A percentile compares a stretch with the other conserved stretches of the same genome.
phyloP scores from a whole-genome alignment of 1,140 invertebrate genomes.

The Camponotus pennsylvanicus region DNA sequence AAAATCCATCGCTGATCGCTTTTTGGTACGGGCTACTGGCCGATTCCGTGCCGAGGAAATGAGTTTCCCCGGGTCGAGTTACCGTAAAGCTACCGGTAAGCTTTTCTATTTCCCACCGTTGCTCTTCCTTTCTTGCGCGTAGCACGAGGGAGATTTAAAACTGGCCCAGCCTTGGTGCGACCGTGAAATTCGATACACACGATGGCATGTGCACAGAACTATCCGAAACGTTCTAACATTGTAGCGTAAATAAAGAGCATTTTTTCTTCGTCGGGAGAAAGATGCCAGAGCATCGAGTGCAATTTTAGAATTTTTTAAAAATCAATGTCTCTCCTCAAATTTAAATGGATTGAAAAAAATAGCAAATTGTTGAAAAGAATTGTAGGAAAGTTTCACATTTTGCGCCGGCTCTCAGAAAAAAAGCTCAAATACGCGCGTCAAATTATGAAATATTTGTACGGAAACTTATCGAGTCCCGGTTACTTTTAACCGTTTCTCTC shows the following conservation, averaged over 20 bases:
- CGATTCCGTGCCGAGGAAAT: constrained; percentile 78
- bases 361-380: neutral
- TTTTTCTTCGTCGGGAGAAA: neutral
- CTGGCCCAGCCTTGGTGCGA: neutral
- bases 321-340: neutral
- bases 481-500: neutral
- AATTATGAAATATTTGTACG: constrained; percentile 9
- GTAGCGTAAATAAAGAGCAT: neutral
- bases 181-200: constrained; percentile 45
- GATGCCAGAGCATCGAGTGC: no score
- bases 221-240: neutral
- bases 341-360: constrained; percentile 1
- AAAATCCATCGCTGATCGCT: constrained; percentile 76
- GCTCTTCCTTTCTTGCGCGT: constrained; percentile 25
- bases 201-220: neutral
- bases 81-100: constrained; percentile 43
- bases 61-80: constrained; percentile 71
- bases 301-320: neutral
- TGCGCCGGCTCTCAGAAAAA: neutral
- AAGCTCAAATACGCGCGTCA: neutral
- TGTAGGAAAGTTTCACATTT: neutral
- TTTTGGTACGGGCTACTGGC: constrained; percentile 72
- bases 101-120: constrained; percentile 52
- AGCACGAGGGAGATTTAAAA: constrained; percentile 42
- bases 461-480: constrained; percentile 8